Evolutionary conservation across 2,113 vertebrate species (phyloP).

Genomic region (Regulus satrapa): DNA sequence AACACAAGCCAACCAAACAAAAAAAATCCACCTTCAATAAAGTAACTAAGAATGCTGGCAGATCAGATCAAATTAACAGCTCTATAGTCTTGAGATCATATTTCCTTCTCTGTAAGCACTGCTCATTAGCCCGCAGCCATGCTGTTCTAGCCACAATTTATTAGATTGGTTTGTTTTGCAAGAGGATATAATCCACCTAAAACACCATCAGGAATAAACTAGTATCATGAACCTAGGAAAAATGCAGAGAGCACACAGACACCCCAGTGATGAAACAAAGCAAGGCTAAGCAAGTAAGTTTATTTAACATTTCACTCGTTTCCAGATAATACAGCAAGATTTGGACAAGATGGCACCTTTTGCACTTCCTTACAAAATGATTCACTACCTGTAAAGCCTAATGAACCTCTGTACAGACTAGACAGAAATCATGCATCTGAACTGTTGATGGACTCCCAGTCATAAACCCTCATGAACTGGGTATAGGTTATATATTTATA

Average conservation of each 20-base stretch:
- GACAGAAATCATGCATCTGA: background rate
- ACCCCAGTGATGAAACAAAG: background rate
- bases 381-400: background rate
- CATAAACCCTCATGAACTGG: background rate
- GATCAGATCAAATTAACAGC: constrained; percentile 40
- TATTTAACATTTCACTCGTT: background rate
- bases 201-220: background rate
- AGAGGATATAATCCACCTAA: background rate
- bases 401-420: background rate
- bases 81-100: background rate
- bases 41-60: background rate
- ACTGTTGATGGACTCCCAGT: background rate
- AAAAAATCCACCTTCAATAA: background rate
- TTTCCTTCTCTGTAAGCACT: constrained; percentile 46
- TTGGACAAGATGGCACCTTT: background rate
- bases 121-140: background rate
- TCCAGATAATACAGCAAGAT: background rate
- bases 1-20: background rate
- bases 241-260: background rate
- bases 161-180: background rate
- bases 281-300: background rate
- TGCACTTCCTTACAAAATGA: background rate
- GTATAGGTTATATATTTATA: background rate
- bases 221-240: background rate
- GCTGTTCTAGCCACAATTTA: background rate